Conservation (phyloP, 2,113 vertebrate species). For the Serinus canaria region DNA sequence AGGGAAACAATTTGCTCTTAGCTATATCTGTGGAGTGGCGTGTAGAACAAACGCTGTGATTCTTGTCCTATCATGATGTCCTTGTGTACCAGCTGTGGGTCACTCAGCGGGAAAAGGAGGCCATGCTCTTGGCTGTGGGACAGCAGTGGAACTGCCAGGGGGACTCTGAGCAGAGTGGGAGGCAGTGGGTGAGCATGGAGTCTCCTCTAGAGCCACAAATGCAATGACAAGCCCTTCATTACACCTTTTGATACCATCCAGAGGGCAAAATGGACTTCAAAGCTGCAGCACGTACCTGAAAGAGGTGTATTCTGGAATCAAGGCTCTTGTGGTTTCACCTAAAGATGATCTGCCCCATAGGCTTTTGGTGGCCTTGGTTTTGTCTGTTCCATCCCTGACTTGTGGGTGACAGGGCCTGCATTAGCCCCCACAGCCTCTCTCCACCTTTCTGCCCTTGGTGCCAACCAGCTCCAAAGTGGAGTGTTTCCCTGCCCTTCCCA, state of each 20-base stretch:
- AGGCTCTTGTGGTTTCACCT: neutral
- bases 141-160: neutral
- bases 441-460: neutral
- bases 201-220: neutral
- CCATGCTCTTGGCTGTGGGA: neutral
- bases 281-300: neutral
- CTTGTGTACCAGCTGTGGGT: neutral
- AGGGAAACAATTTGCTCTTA: neutral
- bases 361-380: neutral
- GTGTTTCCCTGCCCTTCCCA: neutral
- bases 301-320: neutral
- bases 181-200: neutral
- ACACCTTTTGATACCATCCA: neutral
- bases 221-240: neutral
- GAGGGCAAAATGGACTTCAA: neutral
- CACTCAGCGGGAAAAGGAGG: accelerated
- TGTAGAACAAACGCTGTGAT: accelerated
- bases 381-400: neutral
- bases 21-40: neutral
- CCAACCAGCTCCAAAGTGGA: neutral
- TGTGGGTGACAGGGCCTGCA: accelerated
- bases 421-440: neutral
- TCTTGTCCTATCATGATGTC: neutral
- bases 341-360: neutral
- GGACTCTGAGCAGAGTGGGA: neutral